Base-by-base conservation (phyloP, 2,113 vertebrate genomes). In the Bungarus multicinctus region DNA sequence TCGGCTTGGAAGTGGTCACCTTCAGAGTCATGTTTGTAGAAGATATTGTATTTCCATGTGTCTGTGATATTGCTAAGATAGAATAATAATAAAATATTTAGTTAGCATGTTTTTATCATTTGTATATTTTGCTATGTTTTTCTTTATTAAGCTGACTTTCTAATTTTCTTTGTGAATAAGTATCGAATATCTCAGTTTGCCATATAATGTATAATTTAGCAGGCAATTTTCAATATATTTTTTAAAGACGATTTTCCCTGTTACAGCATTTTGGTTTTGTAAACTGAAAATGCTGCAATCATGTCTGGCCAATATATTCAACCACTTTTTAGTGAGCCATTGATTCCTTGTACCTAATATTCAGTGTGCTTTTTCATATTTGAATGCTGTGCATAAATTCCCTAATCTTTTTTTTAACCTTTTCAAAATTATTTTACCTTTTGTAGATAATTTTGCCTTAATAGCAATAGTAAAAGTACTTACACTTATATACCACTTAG, bases 1-100 rank as follows among this genome's bases (percentile, higher is more conserved):
- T 69, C 4, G 0, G 30, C 11, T 0, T 69, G 4, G 11, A 5
- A 5, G 12, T 4, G 12, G 30, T 14, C 1, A 2, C n/a, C n/a
- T 74, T n/a, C 0, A 12, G n/a, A 74, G 1, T 74, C 14, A 16
- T 5, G 2, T 0, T 34, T 74, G 22, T 0, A 58, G 23, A 23
- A 7, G 22, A 8, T 64, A 12, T n/a, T n/a, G 1, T 30, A 69
- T 69, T 69, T n/a, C 2, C 12, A 69, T 6, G 1, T 34, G 0
- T n/a, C 64, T 16, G 3, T n/a, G 64, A 69, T 69, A n/a, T 69
- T 69, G 64, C 30, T 69, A 69, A 16, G 2, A 16, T 5, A 69
- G 1, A 69, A 16, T 34, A 14, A 4, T 16, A 16, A 69, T 11
- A 64, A n/a, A 64, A n/a, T 6, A 0, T 69, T 69, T 69, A n/a